Conservation (phyloP, 1,140 invertebrate species). For the Prorops nasuta region DNA sequence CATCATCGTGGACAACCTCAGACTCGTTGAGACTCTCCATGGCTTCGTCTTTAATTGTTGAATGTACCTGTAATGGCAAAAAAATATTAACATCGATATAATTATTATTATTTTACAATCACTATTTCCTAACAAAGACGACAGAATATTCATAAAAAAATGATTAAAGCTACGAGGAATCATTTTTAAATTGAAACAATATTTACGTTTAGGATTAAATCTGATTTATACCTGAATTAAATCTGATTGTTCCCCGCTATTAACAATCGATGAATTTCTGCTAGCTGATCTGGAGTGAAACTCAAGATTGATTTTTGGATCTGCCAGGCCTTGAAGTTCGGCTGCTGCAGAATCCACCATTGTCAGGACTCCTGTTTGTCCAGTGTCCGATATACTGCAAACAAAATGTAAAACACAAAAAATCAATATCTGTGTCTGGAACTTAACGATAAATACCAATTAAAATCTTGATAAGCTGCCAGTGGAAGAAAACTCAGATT, state of each 20-base stretch:
- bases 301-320: constrained; percentile 32
- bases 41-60: constrained; percentile 13
- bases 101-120: neutral
- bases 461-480: neutral
- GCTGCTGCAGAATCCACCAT: constrained; percentile 63
- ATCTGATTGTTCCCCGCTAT: neutral
- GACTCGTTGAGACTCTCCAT: constrained; percentile 11
- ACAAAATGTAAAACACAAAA: constrained; percentile 26
- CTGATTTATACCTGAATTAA: neutral
- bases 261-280: constrained; percentile 11
- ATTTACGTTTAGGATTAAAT: too few relatives aligned
- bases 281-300: constrained; percentile 3
- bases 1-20: neutral
- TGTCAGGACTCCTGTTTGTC: constrained; percentile 64
- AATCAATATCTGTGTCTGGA: too few relatives aligned
- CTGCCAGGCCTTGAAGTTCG: constrained; percentile 56
- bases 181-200: too few relatives aligned
- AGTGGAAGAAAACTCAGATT: neutral
- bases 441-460: neutral
- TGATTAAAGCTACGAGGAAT: too few relatives aligned
- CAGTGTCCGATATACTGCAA: constrained; percentile 66
- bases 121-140: constrained; percentile 15
- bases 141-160: too few relatives aligned
- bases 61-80: constrained; percentile 8
- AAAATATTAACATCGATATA: constrained; percentile 3